Evolutionary conservation across 1,140 invertebrate species (phyloP).

Genomic region (Potamilus streckersoni): DNA sequence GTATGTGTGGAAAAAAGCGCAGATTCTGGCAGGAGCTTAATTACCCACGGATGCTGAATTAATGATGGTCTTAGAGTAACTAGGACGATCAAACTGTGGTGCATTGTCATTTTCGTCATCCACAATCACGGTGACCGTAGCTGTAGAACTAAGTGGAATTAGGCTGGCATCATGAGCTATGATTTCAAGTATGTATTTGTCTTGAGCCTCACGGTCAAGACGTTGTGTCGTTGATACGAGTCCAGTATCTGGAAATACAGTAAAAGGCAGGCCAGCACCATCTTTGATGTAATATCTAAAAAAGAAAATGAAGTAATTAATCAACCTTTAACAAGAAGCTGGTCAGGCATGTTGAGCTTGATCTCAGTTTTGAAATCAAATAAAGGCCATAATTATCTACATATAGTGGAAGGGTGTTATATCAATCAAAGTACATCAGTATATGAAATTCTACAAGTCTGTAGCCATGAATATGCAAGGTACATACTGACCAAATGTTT

Average conservation of each 20-base stretch:
- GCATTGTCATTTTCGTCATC: constrained; percentile 94
- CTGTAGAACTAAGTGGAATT: constrained; percentile 41
- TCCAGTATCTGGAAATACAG: constrained; percentile 86
- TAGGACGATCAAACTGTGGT: constrained; percentile 77
- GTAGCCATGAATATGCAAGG: too few relatives aligned
- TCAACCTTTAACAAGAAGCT: too few relatives aligned
- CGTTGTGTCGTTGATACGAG: constrained; percentile 79
- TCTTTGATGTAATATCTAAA: constrained; percentile 52
- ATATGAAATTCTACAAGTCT: too few relatives aligned
- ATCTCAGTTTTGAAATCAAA: too few relatives aligned
- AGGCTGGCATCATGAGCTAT: constrained; percentile 73
- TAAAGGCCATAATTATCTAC: too few relatives aligned
- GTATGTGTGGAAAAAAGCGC: background rate
- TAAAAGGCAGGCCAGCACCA: constrained; percentile 77
- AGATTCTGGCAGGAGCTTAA: background rate
- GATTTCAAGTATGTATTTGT: constrained; percentile 80
- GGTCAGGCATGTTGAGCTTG: too few relatives aligned
- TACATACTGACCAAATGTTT: too few relatives aligned
- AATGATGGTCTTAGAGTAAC: constrained; percentile 45
- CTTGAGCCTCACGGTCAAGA: constrained; percentile 81
- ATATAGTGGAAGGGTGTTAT: too few relatives aligned
- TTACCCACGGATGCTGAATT: constrained; percentile 50
- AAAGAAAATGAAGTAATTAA: background rate
- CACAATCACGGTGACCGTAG: constrained; percentile 54
- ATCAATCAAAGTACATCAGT: too few relatives aligned